Evolutionary conservation across 2,888 invertebrate genomes (phyloP).

Genomic region (Eristalis intricaria): DNA sequence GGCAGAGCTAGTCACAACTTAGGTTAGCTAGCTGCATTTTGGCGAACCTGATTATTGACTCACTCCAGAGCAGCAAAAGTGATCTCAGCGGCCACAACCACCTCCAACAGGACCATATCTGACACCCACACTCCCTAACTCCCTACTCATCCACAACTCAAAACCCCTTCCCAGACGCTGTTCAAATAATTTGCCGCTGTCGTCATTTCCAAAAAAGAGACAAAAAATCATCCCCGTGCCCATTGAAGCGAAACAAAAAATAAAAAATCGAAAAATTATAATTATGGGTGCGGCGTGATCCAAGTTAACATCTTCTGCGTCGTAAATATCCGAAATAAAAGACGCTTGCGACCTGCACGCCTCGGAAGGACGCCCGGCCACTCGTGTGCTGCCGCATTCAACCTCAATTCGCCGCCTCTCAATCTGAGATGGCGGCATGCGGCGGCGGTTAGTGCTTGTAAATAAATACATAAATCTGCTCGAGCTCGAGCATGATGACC

Average conservation of each 20-base stretch:
- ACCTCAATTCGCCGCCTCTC: not conserved
- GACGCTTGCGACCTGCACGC: not conserved
- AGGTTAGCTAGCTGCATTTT: not conserved
- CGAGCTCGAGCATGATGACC: constrained; percentile 45
- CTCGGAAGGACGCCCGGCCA: constrained; percentile 31
- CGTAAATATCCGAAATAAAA: constrained; percentile 5
- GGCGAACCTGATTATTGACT: not conserved
- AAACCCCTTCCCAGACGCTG: not conserved
- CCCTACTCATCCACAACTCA: not conserved
- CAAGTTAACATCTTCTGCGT: constrained; percentile 44
- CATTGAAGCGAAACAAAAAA: constrained; percentile 1
- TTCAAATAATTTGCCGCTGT: not conserved
- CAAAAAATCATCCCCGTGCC: not conserved
- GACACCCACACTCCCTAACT: not conserved
- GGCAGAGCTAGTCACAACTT: no score
- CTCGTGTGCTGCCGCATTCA: not conserved
- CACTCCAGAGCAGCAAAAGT: not conserved
- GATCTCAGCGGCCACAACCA: not conserved
- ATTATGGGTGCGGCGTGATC: constrained; percentile 56
- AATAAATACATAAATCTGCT: constrained; percentile 8
- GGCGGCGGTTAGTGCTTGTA: not conserved
- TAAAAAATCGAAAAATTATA: not conserved
- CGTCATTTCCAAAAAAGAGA: constrained; percentile 21
- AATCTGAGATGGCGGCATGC: not conserved
- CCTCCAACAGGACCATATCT: not conserved